Conservation (phyloP, 2,888 invertebrate species). For the Thalpophila matura region DNA sequence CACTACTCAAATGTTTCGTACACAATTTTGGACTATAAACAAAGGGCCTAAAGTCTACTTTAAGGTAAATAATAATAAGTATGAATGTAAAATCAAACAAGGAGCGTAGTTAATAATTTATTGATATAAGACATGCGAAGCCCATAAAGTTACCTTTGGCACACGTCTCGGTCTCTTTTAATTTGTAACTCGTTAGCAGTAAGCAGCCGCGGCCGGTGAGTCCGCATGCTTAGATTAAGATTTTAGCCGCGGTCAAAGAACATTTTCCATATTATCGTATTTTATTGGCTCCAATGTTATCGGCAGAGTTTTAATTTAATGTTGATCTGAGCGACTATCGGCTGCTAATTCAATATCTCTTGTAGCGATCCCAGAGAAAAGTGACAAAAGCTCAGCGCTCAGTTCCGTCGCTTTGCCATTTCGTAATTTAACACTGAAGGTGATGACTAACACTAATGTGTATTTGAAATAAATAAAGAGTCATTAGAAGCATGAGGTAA, state of each 20-base stretch:
- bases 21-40: slow-evolving; percentile 79
- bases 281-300: slow-evolving; percentile 70
- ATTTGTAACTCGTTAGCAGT: slow-evolving; percentile 89
- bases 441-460: slow-evolving; percentile 41
- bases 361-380: not conserved
- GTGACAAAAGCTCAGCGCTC: slow-evolving; percentile 16
- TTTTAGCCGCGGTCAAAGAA: slow-evolving; percentile 75
- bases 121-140: slow-evolving; percentile 91
- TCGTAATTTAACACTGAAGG: slow-evolving; percentile 36
- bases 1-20: slow-evolving; percentile 60
- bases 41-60: slow-evolving; percentile 79
- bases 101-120: slow-evolving; percentile 90
- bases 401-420: slow-evolving; percentile 9
- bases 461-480: slow-evolving; percentile 66
- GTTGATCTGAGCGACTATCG: slow-evolving; percentile 58
- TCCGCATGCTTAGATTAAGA: slow-evolving; percentile 82
- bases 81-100: slow-evolving; percentile 88
- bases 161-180: slow-evolving; percentile 89
- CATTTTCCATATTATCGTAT: slow-evolving; percentile 71
- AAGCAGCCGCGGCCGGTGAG: slow-evolving; percentile 70
- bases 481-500: slow-evolving; percentile 78
- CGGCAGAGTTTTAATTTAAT: slow-evolving; percentile 70
- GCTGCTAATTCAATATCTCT: slow-evolving; percentile 61
- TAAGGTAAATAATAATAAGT: slow-evolving; percentile 77
- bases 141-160: slow-evolving; percentile 90